Percentiles rank a stretch among this genome's conserved stretches.
Evolutionary conservation across 2,888 invertebrate species (phyloP).

Genomic region (Azorinus chamasolen): DNA sequence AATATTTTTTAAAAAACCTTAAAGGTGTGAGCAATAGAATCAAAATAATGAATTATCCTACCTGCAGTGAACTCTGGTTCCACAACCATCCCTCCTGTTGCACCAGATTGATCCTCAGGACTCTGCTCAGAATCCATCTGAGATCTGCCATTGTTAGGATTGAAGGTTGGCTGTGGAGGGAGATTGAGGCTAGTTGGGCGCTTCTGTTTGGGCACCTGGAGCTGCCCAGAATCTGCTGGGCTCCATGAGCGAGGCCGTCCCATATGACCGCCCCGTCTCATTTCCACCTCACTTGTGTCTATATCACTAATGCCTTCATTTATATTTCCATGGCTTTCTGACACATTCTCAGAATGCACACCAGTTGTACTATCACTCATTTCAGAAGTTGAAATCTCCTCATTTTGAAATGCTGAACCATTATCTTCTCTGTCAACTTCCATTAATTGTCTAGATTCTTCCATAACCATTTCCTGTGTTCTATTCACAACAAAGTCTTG

Average conservation of each 20-base stretch:
- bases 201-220: slow-evolving; percentile 71
- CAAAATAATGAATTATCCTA: too few species aligned
- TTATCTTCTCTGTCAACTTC: slow-evolving; percentile 20
- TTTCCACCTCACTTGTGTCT: slow-evolving; percentile 17
- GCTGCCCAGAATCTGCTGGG: slow-evolving; percentile 64
- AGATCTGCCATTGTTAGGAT: slow-evolving; percentile 52
- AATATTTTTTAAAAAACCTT: too few species aligned
- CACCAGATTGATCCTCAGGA: slow-evolving; percentile 9
- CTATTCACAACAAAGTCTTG: slow-evolving; percentile 21
- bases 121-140: slow-evolving; percentile 16
- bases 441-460: slow-evolving; percentile 50
- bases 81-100: background rate
- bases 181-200: slow-evolving; percentile 85
- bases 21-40: too few species aligned
- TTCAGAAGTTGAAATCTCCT: too few species aligned
- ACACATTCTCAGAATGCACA: too few species aligned
- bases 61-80: too few species aligned
- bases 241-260: slow-evolving; percentile 76
- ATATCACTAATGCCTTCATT: slow-evolving; percentile 3
- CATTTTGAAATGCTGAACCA: background rate
- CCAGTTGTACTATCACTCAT: too few species aligned
- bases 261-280: slow-evolving; percentile 17
- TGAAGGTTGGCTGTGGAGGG: slow-evolving; percentile 77
- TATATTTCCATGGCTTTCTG: too few species aligned
- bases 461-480: slow-evolving; percentile 8